Percentiles rank a stretch among this genome's conserved stretches.
phyloP scores from a whole-genome alignment of 2,797 vertebrate species.

The Phyllotis vaccarum region DNA sequence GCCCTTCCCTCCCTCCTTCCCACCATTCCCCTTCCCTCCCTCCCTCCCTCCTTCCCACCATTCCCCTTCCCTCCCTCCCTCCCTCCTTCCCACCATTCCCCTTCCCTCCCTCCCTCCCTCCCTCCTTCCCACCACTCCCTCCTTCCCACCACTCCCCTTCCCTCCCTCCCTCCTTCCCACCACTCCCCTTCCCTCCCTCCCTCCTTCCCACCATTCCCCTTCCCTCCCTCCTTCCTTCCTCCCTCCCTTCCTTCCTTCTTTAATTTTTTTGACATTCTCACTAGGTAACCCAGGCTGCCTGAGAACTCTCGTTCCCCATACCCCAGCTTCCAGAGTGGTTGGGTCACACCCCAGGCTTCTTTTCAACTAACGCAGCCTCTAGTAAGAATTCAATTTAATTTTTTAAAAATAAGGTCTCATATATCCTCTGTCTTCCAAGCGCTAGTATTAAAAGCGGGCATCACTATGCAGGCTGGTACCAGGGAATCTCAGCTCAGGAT shows the following conservation, averaged over 20 bases:
- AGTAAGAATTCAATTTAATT: neutral
- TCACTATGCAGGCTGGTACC: neutral
- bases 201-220: accelerated
- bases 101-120: neutral
- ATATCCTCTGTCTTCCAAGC: neutral
- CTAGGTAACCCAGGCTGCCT: neutral
- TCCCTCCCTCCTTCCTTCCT: neutral
- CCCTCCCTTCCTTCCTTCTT: neutral
- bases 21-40: neutral
- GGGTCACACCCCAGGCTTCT: neutral
- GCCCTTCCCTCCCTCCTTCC: neutral
- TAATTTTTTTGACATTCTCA: neutral
- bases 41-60: accelerated
- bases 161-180: neutral
- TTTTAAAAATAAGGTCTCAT: neutral
- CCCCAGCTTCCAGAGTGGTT: too few relatives aligned
- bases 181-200: neutral
- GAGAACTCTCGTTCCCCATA: neutral
- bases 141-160: accelerated
- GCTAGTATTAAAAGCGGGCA: neutral
- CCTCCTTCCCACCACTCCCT: neutral
- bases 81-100: neutral
- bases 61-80: neutral
- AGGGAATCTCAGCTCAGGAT: neutral
- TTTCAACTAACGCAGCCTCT: neutral